Percentiles rank a stretch among this genome's conserved stretches.
Evolutionary conservation across 2,888 invertebrate species (phyloP).

Genomic region (Lamellibrachia satsuma): DNA sequence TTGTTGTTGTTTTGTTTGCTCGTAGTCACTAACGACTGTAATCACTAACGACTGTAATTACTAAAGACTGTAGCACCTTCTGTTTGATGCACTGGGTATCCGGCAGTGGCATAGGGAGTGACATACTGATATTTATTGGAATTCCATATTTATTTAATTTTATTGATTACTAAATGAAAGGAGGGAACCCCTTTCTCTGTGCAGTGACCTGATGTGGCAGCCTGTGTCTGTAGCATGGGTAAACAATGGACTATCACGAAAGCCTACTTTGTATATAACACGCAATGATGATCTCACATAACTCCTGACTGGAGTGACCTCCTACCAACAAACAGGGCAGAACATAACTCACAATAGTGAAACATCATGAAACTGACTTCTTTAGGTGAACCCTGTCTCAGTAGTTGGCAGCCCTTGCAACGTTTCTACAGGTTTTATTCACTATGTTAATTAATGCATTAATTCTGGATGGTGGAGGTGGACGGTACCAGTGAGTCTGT

Average conservation of each 20-base stretch:
- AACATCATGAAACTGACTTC: no score
- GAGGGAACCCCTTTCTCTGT: background rate
- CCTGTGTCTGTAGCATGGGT: background rate
- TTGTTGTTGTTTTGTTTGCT: conserved; percentile 6
- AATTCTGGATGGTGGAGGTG: background rate
- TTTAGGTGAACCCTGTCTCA: background rate
- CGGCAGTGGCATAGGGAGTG: no score
- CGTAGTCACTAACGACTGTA: background rate
- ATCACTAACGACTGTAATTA: background rate
- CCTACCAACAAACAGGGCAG: background rate
- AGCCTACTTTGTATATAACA: background rate
- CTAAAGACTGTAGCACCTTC: background rate
- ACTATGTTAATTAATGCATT: background rate
- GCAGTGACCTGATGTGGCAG: background rate
- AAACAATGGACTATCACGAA: background rate
- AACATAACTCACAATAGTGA: background rate
- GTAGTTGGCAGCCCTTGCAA: background rate
- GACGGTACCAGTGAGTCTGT: background rate
- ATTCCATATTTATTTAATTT: background rate
- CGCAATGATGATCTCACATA: background rate
- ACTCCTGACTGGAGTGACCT: background rate
- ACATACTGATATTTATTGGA: background rate
- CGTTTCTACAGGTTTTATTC: background rate
- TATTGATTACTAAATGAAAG: background rate
- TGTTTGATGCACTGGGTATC: background rate